phyloP scores from a whole-genome alignment of 2,113 vertebrate species.

The Ceratotherium simum region DNA sequence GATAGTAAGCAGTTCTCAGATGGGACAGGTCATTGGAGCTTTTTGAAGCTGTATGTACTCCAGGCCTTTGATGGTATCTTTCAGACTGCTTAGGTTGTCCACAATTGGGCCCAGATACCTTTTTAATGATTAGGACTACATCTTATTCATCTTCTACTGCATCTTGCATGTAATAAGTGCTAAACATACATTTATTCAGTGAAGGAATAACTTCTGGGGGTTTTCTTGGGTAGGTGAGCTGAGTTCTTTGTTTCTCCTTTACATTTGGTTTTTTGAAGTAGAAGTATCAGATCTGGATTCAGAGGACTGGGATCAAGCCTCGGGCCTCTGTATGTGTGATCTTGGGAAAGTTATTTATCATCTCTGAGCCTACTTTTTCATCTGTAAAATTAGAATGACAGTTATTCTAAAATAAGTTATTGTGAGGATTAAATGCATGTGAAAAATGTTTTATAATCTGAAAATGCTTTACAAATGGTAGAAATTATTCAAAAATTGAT shows the following conservation, averaged over 20 bases:
- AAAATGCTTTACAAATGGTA: conserved; percentile 25
- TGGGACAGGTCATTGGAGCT: not conserved
- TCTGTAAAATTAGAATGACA: conserved; percentile 45
- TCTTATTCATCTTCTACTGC: not conserved
- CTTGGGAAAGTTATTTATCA: conserved; percentile 14
- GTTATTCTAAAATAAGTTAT: not conserved
- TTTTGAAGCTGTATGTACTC: not conserved
- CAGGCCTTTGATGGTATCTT: not conserved
- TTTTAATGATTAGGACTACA: not conserved
- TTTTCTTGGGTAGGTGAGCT: not conserved
- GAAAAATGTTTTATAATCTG: conserved; percentile 9
- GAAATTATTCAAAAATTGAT: conserved; percentile 27
- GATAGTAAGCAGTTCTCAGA: not conserved
- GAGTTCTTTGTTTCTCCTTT: not conserved
- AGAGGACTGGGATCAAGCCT: not conserved
- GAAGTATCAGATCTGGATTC: not conserved
- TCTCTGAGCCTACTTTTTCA: not conserved
- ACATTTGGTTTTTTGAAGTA: conserved; percentile 13
- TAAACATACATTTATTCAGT: not conserved
- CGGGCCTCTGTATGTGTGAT: not conserved
- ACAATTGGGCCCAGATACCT: not conserved
- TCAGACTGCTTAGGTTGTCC: not conserved
- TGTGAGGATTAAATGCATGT: not conserved
- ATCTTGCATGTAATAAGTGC: not conserved
- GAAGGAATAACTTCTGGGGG: not conserved